Evolutionary conservation across 2,888 invertebrate species (phyloP), one percentile per base, ranked within the genome.

Genomic region (Leptopilina myrica): DNA sequence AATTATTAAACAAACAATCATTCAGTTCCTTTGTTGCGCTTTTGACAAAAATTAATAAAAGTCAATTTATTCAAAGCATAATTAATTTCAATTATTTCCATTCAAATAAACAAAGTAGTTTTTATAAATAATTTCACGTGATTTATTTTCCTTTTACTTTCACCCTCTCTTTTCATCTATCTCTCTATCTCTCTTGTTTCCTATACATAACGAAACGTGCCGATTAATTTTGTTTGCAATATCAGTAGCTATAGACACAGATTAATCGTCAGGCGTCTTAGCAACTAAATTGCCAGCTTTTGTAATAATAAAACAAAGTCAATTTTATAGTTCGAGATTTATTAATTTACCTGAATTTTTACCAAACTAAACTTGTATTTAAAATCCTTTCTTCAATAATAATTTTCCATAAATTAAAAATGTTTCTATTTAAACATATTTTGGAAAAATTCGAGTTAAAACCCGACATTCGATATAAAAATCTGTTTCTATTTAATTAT

Each of bases 231-330:
- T 14, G 14, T 69, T 53, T 14, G n/a, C 26, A 56, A n/a, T 7
- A 59, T 20, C 76, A 59, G 69, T 40, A 43, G 40, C 43, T 49
- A 65, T 49, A 79, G 64, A 62, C 40, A 73, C 56, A 20, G 62
- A 69, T 69, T 56, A 69, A 69, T 69, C 53, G 69, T 7, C 53
- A 33, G 53, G 53, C 33, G 53, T 9, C 53, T 69, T 14, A 14
- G 14, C 26, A 56, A 53, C 53, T 69, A 69, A 69, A 69, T 69
- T 69, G 53, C 69, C 14, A 53, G 26, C 53, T 69, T 69, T 69
- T 73, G 56, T 33, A 59, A n/a, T 65, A 73, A 33, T 33, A 33
- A 33, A 26, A 33, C 26, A 49, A 20, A 56, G 9, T 73, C 53
- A 20, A 33, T 53, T 33, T 73, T 53, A 8, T 0, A 33, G 14